Percentiles rank a stretch among this genome's conserved stretches.
Conservation (phyloP, 2,113 vertebrate species). For the Pristiophorus japonicus region DNA sequence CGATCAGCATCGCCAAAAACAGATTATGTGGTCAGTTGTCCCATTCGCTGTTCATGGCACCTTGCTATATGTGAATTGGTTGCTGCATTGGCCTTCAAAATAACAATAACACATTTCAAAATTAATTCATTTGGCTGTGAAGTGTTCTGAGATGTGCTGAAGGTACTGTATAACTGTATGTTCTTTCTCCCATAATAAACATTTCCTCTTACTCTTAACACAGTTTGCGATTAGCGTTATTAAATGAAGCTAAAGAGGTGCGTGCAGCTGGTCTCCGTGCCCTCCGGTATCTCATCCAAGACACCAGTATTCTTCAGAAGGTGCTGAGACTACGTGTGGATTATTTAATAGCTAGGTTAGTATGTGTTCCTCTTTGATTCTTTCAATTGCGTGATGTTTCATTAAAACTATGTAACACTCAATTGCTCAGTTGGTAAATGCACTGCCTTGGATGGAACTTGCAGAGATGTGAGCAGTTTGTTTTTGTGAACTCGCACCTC, state of each 20-base stretch:
- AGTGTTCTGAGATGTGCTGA: background rate
- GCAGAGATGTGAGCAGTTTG: background rate
- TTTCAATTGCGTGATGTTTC: background rate
- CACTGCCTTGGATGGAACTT: background rate
- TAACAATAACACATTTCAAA: background rate
- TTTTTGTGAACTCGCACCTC: background rate
- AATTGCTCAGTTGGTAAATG: background rate
- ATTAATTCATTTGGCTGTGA: background rate
- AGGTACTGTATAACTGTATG: background rate
- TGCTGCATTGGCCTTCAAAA: background rate
- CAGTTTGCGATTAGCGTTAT: slow-evolving; percentile 84
- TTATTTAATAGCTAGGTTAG: slow-evolving; percentile 93
- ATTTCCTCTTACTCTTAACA: slow-evolving; percentile 24
- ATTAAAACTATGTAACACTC: too few relatives aligned
- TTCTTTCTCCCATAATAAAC: background rate
- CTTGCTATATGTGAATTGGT: background rate
- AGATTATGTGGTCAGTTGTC: background rate
- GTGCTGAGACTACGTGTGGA: slow-evolving; percentile 91
- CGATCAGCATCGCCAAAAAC: background rate
- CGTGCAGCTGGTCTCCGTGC: slow-evolving; percentile 89
- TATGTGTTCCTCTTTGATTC: slow-evolving; percentile 27
- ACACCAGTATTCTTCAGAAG: slow-evolving; percentile 84
- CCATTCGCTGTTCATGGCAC: background rate
- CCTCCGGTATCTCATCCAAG: slow-evolving; percentile 90
- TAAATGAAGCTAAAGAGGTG: slow-evolving; percentile 98